Evolutionary conservation across 2,113 vertebrate genomes (phyloP).

Genomic region (Hippocampus comes): DNA sequence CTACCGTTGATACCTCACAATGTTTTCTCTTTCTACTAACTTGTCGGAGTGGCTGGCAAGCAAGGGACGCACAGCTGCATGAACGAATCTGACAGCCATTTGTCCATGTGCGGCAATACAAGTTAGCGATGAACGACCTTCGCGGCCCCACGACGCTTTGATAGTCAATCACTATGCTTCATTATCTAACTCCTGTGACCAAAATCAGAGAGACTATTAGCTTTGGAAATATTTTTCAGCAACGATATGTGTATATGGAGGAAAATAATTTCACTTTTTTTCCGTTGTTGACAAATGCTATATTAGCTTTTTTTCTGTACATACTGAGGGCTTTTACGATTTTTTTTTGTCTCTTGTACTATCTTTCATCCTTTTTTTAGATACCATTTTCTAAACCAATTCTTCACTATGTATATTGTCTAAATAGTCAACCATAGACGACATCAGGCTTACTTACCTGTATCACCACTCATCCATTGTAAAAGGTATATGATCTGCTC

Average conservation of each 20-base stretch:
- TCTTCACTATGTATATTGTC: constrained; percentile 71
- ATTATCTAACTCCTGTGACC: constrained; percentile 74
- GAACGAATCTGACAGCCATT: constrained; percentile 39
- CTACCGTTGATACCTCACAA: constrained; percentile 70
- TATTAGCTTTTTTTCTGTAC: constrained; percentile 75
- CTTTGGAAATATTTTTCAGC: constrained; percentile 74
- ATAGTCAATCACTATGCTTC: constrained; percentile 63
- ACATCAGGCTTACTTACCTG: constrained; percentile 60
- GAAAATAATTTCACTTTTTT: constrained; percentile 62
- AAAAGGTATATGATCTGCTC: constrained; percentile 76
- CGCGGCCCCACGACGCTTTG: constrained; percentile 42
- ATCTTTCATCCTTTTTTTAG: constrained; percentile 72
- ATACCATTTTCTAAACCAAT: constrained; percentile 74
- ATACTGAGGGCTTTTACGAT: constrained; percentile 76
- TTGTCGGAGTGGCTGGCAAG: constrained; percentile 37
- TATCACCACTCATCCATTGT: constrained; percentile 71
- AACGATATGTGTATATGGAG: constrained; percentile 73
- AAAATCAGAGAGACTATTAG: constrained; percentile 73
- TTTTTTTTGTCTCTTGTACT: constrained; percentile 66
- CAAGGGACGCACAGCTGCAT: constrained; percentile 38
- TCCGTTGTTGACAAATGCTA: constrained; percentile 62
- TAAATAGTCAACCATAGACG: constrained; percentile 57
- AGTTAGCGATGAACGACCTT: constrained; percentile 28
- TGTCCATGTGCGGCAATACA: constrained; percentile 36
- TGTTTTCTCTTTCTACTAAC: constrained; percentile 48